These are phyloP conservation scores for Lithophane ornitopus DNA, from an alignment of 2,888 invertebrate genomes.

Conservation along the genomic window DNA sequence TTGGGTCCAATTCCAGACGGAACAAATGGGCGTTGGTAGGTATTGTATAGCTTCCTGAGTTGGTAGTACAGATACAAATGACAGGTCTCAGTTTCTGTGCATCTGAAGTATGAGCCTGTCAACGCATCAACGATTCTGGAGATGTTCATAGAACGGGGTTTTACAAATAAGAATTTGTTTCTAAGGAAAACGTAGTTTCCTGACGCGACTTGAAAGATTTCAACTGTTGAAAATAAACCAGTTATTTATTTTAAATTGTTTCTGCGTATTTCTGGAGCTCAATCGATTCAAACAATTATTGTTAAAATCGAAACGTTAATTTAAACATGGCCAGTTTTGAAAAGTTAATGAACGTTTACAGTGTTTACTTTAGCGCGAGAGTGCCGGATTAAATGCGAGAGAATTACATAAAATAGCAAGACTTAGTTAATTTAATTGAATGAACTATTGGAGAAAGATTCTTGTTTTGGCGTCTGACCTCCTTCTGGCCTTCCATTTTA, in stretches of 20 bases:
- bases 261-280: not conserved
- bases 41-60: not conserved
- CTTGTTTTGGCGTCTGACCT: slow-evolving; percentile 11
- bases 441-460: slow-evolving; percentile 16
- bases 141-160: too few species aligned
- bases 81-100: not conserved
- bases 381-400: slow-evolving; percentile 42
- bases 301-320: slow-evolving; percentile 12
- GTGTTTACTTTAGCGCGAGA: slow-evolving; percentile 36
- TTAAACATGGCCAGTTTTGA: slow-evolving; percentile 30
- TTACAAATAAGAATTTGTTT: not conserved
- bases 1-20: not conserved
- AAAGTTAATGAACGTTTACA: slow-evolving; percentile 41
- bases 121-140: not conserved
- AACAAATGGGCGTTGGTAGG: slow-evolving; percentile 4
- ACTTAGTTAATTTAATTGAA: slow-evolving; percentile 43
- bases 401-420: slow-evolving; percentile 43
- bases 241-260: not conserved
- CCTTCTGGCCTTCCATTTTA: slow-evolving; percentile 15
- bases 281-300: slow-evolving; percentile 9
- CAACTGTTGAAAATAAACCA: not conserved
- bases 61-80: not conserved
- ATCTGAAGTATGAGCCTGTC: not conserved
- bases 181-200: too few species aligned
- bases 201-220: not conserved